Evolutionary conservation across 2,113 vertebrate genomes (phyloP).

Genomic region (Rhombomys opimus): DNA sequence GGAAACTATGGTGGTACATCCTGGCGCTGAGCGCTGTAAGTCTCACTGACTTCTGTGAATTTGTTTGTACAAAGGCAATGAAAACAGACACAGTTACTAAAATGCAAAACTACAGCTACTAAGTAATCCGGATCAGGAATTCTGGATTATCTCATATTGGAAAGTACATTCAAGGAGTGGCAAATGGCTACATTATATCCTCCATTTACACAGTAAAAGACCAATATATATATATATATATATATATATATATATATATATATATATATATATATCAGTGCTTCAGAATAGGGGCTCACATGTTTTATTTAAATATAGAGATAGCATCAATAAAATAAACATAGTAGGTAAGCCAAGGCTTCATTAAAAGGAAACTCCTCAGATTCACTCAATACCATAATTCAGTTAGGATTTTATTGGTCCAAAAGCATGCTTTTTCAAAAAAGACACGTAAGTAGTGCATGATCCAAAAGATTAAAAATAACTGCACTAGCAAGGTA

Average conservation of each 20-base stretch:
- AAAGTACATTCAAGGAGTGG: neutral
- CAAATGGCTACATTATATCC: neutral
- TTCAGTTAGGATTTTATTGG: neutral
- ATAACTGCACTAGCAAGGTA: neutral
- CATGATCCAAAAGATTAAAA: constrained; percentile 5
- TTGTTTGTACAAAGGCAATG: neutral
- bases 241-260: neutral
- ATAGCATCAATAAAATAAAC: neutral
- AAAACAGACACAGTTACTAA: neutral
- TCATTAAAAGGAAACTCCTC: neutral
- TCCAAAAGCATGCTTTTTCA: neutral
- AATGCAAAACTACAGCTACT: neutral
- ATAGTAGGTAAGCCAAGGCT: neutral
- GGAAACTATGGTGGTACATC: neutral
- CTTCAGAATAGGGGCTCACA: neutral
- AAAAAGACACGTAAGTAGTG: neutral
- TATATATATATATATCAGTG: neutral
- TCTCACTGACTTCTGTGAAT: neutral
- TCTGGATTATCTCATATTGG: neutral
- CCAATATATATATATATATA: neutral
- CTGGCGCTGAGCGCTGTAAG: neutral
- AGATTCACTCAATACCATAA: neutral
- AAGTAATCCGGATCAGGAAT: neutral
- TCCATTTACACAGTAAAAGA: neutral
- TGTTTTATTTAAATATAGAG: neutral